A percentile compares a stretch with the other conserved stretches of the same genome.
These are phyloP conservation scores for Patagioenas fasciata DNA, from an alignment of 2,113 vertebrate genomes.

Conservation along the genomic window DNA sequence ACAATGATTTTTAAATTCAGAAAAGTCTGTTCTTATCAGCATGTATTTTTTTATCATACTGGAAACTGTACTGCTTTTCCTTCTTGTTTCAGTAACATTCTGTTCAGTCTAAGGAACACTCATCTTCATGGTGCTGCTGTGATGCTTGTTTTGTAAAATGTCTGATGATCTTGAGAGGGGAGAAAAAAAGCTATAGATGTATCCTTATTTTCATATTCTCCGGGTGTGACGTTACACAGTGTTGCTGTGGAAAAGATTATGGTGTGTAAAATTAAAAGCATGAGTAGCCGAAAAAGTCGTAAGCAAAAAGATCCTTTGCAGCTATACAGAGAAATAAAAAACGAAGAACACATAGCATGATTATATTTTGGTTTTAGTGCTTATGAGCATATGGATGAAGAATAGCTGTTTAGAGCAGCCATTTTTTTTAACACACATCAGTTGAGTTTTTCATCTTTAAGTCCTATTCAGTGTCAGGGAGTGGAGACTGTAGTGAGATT, in stretches of 20 bases:
- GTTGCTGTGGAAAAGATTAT: not conserved
- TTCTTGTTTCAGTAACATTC: not conserved
- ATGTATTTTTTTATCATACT: not conserved
- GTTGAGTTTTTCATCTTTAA: not conserved
- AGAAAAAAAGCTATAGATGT: not conserved
- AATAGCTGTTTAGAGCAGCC: not conserved
- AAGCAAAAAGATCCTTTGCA: not conserved
- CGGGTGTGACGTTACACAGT: not conserved
- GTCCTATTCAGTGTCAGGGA: not conserved
- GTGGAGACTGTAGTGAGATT: not conserved
- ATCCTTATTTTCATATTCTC: not conserved
- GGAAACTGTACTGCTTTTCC: not conserved
- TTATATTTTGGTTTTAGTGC: not conserved
- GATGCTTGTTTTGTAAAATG: not conserved
- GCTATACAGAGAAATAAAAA: not conserved
- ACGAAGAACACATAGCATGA: not conserved
- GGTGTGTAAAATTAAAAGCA: not conserved
- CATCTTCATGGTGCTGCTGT: not conserved
- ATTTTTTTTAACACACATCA: not conserved
- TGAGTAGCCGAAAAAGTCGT: not conserved
- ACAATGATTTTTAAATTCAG: not conserved
- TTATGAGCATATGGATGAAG: not conserved
- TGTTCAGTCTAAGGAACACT: not conserved
- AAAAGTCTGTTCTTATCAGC: not conserved
- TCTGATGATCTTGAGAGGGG: not conserved